A percentile compares a stretch with the other conserved stretches of the same genome.
Evolutionary conservation across 2,797 vertebrate genomes (phyloP).

Genomic region (Sebastes itinus): DNA sequence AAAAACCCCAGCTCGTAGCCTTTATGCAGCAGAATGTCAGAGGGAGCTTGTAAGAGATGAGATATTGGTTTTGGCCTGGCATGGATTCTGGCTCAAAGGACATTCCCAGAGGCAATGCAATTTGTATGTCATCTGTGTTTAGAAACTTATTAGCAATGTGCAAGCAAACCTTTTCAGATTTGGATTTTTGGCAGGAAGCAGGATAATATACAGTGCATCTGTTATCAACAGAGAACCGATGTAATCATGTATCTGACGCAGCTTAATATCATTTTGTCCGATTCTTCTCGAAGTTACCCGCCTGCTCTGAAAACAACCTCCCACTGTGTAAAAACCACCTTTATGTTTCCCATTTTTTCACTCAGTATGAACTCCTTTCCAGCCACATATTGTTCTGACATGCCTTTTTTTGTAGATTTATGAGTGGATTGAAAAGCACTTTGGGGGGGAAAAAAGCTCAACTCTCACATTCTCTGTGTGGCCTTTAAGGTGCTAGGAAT

Average conservation of each 20-base stretch:
- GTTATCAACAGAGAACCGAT: slow-evolving; percentile 11
- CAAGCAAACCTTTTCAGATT: slow-evolving; percentile 42
- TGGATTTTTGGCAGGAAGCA: slow-evolving; percentile 12
- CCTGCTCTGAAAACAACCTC: slow-evolving; percentile 3
- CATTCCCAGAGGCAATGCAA: slow-evolving; percentile 54
- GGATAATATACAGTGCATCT: slow-evolving; percentile 22
- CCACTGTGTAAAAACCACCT: slow-evolving; percentile 17
- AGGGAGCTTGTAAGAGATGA: slow-evolving; percentile 77
- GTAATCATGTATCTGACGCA: slow-evolving; percentile 9
- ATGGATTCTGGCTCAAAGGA: slow-evolving; percentile 68
- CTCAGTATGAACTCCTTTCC: slow-evolving; percentile 31
- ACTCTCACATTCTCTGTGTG: slow-evolving; percentile 58
- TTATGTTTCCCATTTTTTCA: slow-evolving; percentile 10
- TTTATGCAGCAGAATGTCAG: slow-evolving; percentile 77
- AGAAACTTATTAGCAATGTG: slow-evolving; percentile 54
- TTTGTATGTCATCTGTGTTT: slow-evolving; percentile 63
- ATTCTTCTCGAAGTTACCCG: not conserved
- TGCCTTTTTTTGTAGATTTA: slow-evolving; percentile 59
- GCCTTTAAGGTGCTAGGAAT: slow-evolving; percentile 75
- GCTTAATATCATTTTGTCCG: not conserved
- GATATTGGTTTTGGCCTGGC: slow-evolving; percentile 77
- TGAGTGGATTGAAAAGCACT: slow-evolving; percentile 72
- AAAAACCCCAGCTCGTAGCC: slow-evolving; percentile 73
- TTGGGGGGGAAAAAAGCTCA: slow-evolving; percentile 34
- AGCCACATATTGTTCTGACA: slow-evolving; percentile 39